Evolutionary conservation across 2,888 invertebrate genomes (phyloP).

Genomic region (Pyrocoelia pectoralis): DNA sequence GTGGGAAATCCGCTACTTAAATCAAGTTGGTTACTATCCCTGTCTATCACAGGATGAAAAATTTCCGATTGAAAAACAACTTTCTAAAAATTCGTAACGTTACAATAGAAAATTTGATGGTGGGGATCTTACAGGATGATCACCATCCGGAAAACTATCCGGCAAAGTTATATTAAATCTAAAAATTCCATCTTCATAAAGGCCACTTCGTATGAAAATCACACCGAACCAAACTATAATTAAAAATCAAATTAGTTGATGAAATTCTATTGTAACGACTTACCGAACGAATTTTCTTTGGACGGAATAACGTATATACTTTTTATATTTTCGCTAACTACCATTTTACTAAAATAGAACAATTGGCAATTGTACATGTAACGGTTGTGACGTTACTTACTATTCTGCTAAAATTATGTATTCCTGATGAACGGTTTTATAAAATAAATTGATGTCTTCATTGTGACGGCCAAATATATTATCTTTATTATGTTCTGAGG

Average conservation of each 20-base stretch:
- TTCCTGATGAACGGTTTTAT: conserved; percentile 84
- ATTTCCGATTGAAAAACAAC: conserved; percentile 84
- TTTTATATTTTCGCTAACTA: conserved; percentile 83
- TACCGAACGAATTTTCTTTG: conserved; percentile 80
- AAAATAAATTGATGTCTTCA: conserved; percentile 68
- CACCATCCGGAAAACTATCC: conserved; percentile 86
- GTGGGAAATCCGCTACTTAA: conserved; percentile 81
- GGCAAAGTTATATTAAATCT: conserved; percentile 88
- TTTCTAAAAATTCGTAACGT: too few relatives aligned
- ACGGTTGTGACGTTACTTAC: conserved; percentile 66
- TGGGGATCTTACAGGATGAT: conserved; percentile 82
- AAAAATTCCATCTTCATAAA: conserved; percentile 90
- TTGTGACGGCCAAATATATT: conserved; percentile 67
- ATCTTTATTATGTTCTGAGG: conserved; percentile 64
- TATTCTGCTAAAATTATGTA: conserved; percentile 92
- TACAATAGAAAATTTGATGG: not conserved
- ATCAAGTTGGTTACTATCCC: conserved; percentile 79
- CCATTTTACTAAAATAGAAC: conserved; percentile 75
- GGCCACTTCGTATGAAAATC: conserved; percentile 86
- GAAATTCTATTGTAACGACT: too few relatives aligned
- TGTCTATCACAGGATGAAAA: conserved; percentile 87
- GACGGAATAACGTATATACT: conserved; percentile 95
- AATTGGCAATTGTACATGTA: not conserved
- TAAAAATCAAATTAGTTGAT: too few relatives aligned
- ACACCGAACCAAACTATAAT: conserved; percentile 89